Conservation (phyloP, 2,888 invertebrate genomes). For the Lasioglossum pauxillum region DNA sequence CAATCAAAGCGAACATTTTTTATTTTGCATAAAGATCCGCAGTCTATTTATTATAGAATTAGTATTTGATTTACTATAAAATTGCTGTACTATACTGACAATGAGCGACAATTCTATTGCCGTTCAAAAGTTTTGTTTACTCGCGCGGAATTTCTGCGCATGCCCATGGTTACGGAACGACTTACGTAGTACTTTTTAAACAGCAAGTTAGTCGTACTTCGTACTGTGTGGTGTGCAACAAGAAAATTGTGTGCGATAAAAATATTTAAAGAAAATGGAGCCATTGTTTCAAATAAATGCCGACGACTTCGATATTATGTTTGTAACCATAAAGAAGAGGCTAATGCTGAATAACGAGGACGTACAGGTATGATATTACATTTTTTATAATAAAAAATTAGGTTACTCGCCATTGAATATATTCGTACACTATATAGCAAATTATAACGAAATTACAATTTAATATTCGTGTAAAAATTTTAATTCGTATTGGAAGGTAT, state of each 20-base stretch:
- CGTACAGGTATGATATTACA: conserved; percentile 43
- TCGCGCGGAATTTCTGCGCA: background rate
- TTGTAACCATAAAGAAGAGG: conserved; percentile 48
- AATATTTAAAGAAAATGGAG: conserved; percentile 44
- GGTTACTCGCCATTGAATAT: background rate
- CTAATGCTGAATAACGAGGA: conserved; percentile 47
- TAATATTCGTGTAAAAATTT: background rate
- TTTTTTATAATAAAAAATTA: background rate
- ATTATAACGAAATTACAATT: background rate
- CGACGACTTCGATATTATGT: conserved; percentile 37
- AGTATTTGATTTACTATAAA: background rate
- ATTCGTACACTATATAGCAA: background rate
- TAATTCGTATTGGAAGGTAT: background rate
- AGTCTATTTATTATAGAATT: background rate
- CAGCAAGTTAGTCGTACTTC: background rate
- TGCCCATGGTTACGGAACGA: background rate
- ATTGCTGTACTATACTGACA: background rate
- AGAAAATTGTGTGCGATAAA: background rate
- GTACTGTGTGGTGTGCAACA: background rate
- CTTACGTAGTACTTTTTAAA: conserved; percentile 4
- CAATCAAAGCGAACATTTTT: too few species aligned
- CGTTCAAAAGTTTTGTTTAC: background rate
- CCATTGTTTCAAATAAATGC: conserved; percentile 29
- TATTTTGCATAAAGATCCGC: too few species aligned
- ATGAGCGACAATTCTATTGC: background rate